Conservation (phyloP, 2,888 invertebrate genomes). For the Temnothorax ravouxi region DNA sequence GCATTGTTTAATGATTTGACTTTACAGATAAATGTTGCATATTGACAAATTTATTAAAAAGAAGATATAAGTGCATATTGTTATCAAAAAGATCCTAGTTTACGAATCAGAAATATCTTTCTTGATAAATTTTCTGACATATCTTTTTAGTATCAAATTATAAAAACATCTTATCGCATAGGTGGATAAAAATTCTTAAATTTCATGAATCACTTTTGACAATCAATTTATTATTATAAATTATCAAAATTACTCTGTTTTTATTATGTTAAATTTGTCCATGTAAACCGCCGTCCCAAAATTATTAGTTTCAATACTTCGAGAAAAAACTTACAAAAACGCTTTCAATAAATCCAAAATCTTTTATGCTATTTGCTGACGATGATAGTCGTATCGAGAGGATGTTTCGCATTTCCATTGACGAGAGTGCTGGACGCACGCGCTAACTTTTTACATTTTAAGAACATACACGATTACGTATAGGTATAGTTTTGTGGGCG, state of each 20-base stretch:
- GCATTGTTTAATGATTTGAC: not conserved
- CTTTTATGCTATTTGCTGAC: not conserved
- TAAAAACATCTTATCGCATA: not conserved
- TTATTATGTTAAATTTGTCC: not conserved
- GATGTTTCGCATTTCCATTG: slow-evolving; percentile 42
- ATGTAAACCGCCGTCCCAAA: not conserved
- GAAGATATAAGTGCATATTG: not conserved
- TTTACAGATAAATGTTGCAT: not conserved
- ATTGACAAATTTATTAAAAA: not conserved
- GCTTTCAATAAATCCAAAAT: not conserved
- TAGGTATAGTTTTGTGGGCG: slow-evolving; percentile 71
- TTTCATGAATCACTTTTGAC: not conserved
- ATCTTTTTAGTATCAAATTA: slow-evolving; percentile 10
- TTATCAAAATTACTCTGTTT: not conserved
- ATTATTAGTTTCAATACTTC: not conserved
- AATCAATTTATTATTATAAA: not conserved
- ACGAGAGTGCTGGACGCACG: slow-evolving; percentile 52
- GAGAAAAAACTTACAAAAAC: slow-evolving; percentile 5
- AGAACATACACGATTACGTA: slow-evolving; percentile 62
- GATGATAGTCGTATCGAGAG: not conserved
- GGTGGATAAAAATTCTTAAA: not conserved
- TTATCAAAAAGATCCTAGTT: not conserved
- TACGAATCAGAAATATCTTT: not conserved
- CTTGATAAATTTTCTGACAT: not conserved
- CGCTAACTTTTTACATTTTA: slow-evolving; percentile 73